Conservation (phyloP, 1,140 invertebrate genomes). For the Scaptodrosophila lebanonensis region DNA sequence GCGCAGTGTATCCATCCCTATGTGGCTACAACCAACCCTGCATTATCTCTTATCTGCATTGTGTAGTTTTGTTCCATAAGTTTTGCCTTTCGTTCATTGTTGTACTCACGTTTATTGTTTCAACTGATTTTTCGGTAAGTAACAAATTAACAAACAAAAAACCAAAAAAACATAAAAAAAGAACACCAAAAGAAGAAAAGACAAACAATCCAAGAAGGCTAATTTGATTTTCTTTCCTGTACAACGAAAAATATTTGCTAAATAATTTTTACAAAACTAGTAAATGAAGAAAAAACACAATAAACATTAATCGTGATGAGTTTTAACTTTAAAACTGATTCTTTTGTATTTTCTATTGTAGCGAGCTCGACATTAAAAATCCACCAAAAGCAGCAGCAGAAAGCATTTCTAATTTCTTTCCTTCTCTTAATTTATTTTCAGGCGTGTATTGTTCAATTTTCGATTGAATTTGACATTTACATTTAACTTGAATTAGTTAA, state of each 20-base stretch:
- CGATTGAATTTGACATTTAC: conserved; percentile 67
- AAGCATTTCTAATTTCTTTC: conserved; percentile 66
- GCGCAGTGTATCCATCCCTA: not conserved
- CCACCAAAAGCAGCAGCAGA: conserved; percentile 10
- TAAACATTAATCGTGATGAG: conserved; percentile 57
- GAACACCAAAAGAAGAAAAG: conserved; percentile 12
- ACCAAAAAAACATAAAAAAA: not conserved
- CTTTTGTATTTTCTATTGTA: conserved; percentile 63
- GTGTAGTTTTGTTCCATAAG: conserved; percentile 18
- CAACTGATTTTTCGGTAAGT: conserved; percentile 66
- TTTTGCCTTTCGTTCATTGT: conserved; percentile 38
- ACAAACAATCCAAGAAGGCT: conserved; percentile 19
- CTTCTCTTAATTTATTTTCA: conserved; percentile 74
- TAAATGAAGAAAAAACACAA: too few relatives aligned
- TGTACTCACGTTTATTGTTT: conserved; percentile 50
- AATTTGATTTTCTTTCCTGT: conserved; percentile 42
- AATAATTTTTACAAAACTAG: conserved; percentile 21
- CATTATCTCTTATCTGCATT: conserved; percentile 25
- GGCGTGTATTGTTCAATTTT: conserved; percentile 73
- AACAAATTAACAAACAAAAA: conserved; percentile 22
- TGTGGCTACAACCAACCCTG: too few relatives aligned
- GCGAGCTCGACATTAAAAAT: conserved; percentile 41
- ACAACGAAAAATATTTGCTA: conserved; percentile 48
- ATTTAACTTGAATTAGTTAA: conserved; percentile 63
- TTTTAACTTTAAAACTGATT: conserved; percentile 56